phyloP scores from a whole-genome alignment of 2,113 vertebrate genomes.

The Ramphastos sulfuratus region DNA sequence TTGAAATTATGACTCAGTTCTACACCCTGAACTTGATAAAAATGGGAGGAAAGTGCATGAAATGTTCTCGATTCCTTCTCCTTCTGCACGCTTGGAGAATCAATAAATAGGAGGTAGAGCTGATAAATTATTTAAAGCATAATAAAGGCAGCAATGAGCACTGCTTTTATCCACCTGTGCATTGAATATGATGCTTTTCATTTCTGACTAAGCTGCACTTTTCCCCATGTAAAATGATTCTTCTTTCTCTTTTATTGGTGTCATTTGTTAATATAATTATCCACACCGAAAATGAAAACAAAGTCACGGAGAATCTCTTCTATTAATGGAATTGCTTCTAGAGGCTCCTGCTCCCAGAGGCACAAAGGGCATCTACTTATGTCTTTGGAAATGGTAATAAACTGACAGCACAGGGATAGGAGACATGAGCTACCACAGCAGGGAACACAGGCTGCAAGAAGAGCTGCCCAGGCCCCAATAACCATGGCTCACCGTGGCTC shows the following conservation, averaged over 20 bases:
- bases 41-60: not conserved
- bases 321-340: not conserved
- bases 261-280: conserved; percentile 7
- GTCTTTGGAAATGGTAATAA: not conserved
- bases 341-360: not conserved
- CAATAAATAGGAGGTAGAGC: not conserved
- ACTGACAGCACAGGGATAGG: not conserved
- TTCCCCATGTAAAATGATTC: not conserved
- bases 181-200: not conserved
- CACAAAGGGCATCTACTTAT: not conserved
- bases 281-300: conserved; percentile 23
- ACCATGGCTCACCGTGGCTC: not conserved
- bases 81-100: not conserved
- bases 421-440: not conserved
- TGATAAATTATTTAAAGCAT: conserved; percentile 37
- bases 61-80: not conserved
- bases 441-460: not conserved
- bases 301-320: not conserved
- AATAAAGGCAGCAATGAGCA: not conserved
- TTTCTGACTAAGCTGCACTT: conserved; percentile 11
- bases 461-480: not conserved
- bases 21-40: not conserved
- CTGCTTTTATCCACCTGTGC: not conserved
- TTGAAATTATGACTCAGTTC: not conserved
- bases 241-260: not conserved